Evolutionary conservation across 2,113 vertebrate genomes (phyloP), one percentile per base, ranked within the genome.

Genomic region (Microcebus jonahi): DNA sequence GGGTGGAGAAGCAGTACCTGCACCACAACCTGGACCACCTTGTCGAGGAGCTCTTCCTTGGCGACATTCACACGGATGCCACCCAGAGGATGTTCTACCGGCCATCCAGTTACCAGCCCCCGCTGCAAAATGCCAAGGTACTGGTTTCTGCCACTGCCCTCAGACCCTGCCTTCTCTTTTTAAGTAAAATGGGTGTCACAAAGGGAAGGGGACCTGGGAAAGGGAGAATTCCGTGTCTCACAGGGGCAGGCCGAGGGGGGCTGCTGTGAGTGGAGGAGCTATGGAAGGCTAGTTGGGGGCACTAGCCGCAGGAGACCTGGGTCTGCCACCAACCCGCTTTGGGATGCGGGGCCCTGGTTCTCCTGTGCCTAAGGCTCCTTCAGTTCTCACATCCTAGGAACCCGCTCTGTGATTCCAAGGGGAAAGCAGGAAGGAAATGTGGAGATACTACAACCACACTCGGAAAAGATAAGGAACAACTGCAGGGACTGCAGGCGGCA

Each of bases 51-150:
- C 99, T 99, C 0, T 99, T 99, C 97, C 99, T 99, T 0, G 99
- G 99, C 0, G 99, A 99, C 97, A 99, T 99, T 95, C 99, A 99
- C 97, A 99, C 99, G 0, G 99, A 99, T 8, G 98, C 98, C 8
- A 91, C 98, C 27, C 99, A 99, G 98, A 99, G 99, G 98, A 98
- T 99, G 91, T 99, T 99, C 98, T 99, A 99, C 98, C 98, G 99
- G 73, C 99, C 99, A 0, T 99, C 99, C 76, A 99, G 99, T 97
- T 99, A 99, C 98, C 99, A 99, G 82, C 98, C 99, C 0, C 99
- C 99, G 8, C 99, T 99, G 97, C 99, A 99, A 92, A 99, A 99
- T 9, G 98, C 99, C 90, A 99, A 99, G 99, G 99, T 99, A 98
- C 0, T 45, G 91, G 29, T 76, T 0, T 15, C 31, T 0, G 53